phyloP scores from a whole-genome alignment of 2,797 vertebrate genomes.

The Tinamus major region DNA sequence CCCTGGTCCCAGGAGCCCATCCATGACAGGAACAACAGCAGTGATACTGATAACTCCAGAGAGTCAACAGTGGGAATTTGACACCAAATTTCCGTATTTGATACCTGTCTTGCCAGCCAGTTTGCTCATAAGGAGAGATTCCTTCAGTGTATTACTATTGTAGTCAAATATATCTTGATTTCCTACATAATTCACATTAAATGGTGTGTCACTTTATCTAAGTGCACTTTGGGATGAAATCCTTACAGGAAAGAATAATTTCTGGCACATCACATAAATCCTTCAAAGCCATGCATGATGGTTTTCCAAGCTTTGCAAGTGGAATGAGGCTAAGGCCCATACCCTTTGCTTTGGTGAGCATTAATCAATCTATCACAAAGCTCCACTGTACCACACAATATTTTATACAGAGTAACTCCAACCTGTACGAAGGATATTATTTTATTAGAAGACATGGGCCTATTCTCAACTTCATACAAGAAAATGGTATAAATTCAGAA shows the following conservation, averaged over 20 bases:
- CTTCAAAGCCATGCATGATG: background rate
- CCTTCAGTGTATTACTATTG: background rate
- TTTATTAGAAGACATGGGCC: background rate
- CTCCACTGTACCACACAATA: background rate
- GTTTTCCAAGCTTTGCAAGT: background rate
- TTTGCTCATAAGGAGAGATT: background rate
- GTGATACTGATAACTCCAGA: background rate
- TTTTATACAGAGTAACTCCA: background rate
- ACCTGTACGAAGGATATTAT: background rate
- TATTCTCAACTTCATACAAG: background rate
- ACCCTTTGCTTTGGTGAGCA: background rate
- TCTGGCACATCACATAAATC: background rate
- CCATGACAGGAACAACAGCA: background rate
- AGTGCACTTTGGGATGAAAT: background rate
- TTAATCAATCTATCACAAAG: background rate
- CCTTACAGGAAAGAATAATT: background rate
- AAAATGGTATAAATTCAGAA: background rate
- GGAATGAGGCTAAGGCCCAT: background rate
- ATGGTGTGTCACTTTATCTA: background rate
- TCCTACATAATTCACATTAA: background rate
- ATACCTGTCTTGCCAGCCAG: rapidly evolving
- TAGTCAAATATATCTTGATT: background rate
- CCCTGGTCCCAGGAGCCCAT: background rate
- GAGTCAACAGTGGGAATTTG: background rate
- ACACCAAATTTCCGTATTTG: background rate